Evolutionary conservation across 2,113 vertebrate genomes (phyloP).

Genomic region (Urocolius indicus): DNA sequence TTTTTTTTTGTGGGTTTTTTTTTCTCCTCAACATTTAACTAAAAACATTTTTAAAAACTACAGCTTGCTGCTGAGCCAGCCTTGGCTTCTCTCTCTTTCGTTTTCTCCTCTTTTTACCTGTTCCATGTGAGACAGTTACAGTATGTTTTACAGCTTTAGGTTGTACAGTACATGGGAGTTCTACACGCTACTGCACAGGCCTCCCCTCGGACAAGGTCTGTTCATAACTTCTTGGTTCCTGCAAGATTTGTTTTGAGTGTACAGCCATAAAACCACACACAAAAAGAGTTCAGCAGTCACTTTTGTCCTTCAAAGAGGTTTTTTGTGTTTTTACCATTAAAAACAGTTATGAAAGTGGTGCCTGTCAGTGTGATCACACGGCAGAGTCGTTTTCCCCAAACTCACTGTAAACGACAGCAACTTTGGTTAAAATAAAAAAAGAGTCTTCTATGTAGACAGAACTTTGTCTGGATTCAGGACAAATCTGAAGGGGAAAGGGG

Average conservation of each 20-base stretch:
- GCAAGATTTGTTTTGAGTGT: conserved; percentile 90
- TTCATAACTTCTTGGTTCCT: conserved; percentile 88
- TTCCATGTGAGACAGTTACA: conserved; percentile 96
- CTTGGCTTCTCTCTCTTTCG: not conserved
- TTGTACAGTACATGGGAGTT: conserved; percentile 95
- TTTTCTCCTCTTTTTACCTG: conserved; percentile 72
- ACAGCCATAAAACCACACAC: conserved; percentile 89
- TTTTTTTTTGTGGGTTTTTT: conserved; percentile 1
- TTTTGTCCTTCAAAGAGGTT: conserved; percentile 78
- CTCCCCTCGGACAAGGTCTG: conserved; percentile 89
- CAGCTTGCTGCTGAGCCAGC: conserved; percentile 95
- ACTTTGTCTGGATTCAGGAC: conserved; percentile 86
- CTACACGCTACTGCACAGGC: conserved; percentile 99
- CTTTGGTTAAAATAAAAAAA: conserved; percentile 98
- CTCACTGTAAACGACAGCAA: conserved; percentile 99
- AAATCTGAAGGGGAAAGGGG: conserved; percentile 67
- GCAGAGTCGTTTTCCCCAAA: conserved; percentile 92
- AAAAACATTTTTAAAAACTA: conserved; percentile 99
- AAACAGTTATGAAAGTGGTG: conserved; percentile 84
- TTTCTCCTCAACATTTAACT: conserved; percentile 94
- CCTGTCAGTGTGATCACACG: conserved; percentile 84
- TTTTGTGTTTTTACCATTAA: conserved; percentile 81
- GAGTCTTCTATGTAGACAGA: conserved; percentile 90
- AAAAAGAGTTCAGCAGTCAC: conserved; percentile 87
- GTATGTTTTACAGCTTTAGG: conserved; percentile 96